These are phyloP conservation scores for Dascyllus trimaculatus DNA, from an alignment of 2,113 vertebrate species.

Conservation along the genomic window DNA sequence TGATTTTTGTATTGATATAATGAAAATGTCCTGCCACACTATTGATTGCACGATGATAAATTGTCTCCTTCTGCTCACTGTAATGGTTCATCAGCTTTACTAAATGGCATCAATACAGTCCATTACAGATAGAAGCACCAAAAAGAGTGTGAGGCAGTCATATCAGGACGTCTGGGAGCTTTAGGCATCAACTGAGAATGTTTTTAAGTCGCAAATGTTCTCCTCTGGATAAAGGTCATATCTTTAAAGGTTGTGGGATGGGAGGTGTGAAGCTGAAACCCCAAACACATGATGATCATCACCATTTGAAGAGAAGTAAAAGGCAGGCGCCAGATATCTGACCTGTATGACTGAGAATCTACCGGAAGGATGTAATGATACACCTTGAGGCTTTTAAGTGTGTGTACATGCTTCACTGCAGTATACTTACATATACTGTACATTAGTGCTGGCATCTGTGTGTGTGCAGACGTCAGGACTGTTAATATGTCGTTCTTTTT, in stretches of 20 bases:
- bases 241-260: constrained; percentile 47
- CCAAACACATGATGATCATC: constrained; percentile 83
- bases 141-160: too few relatives aligned
- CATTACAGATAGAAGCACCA: too few relatives aligned
- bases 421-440: constrained; percentile 1
- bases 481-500: too few relatives aligned
- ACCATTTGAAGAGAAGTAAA: constrained; percentile 61
- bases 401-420: not conserved
- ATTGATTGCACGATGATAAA: too few relatives aligned
- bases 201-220: constrained; percentile 8
- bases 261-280: constrained; percentile 58
- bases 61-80: too few relatives aligned
- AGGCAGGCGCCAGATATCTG: constrained; percentile 62
- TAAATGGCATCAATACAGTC: too few relatives aligned
- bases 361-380: constrained; percentile 24
- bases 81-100: too few relatives aligned
- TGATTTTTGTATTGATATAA: too few relatives aligned
- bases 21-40: too few relatives aligned
- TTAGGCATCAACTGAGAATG: not conserved
- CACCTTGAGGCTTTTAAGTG: constrained; percentile 18
- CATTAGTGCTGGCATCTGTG: not conserved
- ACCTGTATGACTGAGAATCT: constrained; percentile 15
- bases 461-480: not conserved
- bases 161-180: too few relatives aligned
- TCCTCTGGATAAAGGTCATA: not conserved